Conservation (phyloP, 2,888 invertebrate species). For the Apotomis capreana region DNA sequence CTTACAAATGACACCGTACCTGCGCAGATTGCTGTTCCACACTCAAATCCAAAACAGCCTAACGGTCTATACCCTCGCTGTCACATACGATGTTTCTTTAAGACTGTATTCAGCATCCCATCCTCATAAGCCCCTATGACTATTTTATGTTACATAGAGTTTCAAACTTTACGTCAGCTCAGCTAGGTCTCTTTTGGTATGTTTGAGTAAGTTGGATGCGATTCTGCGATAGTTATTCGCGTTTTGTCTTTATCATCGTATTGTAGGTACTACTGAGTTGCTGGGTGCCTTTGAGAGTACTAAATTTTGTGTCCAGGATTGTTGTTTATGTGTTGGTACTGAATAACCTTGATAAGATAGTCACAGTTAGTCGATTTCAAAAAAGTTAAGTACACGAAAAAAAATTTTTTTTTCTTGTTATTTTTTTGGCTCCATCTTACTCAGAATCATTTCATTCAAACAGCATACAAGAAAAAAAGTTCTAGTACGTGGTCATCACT, state of each 20-base stretch:
- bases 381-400: no score
- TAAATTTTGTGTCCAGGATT: neutral
- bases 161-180: neutral
- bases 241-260: constrained; percentile 4
- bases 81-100: neutral
- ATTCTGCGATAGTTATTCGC: neutral
- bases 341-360: neutral
- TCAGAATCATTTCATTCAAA: no score
- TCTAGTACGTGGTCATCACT: no score
- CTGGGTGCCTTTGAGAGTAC: neutral
- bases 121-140: neutral
- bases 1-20: constrained; percentile 29
- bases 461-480: no score
- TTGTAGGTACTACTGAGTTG: no score
- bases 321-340: neutral
- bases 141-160: neutral
- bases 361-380: no score
- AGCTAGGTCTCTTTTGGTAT: neutral
- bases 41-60: neutral
- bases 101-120: neutral
- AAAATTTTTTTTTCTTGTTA: no score
- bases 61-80: neutral
- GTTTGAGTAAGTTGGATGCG: neutral
- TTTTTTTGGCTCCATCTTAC: no score
- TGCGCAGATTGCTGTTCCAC: constrained; percentile 19